These are phyloP conservation scores for Lepilemur ruficaudatus DNA, from an alignment of 2,797 vertebrate species.

Conservation along the genomic window DNA sequence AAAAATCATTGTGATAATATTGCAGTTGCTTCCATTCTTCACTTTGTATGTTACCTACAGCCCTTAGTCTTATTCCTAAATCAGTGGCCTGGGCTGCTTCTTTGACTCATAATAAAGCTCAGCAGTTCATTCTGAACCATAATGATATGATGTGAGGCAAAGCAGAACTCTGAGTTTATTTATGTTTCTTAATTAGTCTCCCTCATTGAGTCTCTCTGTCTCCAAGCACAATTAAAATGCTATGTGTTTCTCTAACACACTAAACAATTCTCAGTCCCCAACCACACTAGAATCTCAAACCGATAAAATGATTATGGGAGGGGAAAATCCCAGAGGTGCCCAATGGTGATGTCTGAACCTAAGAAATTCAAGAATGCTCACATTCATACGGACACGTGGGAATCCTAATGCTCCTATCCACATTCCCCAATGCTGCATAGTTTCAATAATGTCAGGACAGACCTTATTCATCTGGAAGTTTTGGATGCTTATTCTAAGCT, in stretches of 20 bases:
- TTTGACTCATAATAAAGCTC: conserved; percentile 9
- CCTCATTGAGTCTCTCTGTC: conserved; percentile 30
- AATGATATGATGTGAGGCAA: conserved; percentile 46
- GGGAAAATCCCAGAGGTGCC: neutral
- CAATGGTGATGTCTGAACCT: neutral
- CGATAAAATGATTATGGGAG: neutral
- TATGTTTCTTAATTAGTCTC: conserved; percentile 65
- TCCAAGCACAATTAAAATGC: conserved; percentile 59
- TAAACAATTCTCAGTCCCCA: neutral
- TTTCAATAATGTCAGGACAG: neutral
- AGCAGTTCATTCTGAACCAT: neutral
- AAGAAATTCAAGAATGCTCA: neutral
- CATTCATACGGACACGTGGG: rapidly evolving
- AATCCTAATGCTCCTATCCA: rapidly evolving
- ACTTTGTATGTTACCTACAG: neutral
- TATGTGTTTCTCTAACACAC: conserved; percentile 24
- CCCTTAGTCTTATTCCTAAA: neutral
- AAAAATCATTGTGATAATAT: neutral
- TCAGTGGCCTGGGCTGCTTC: neutral
- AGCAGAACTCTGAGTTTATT: conserved; percentile 54
- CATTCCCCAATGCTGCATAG: rapidly evolving
- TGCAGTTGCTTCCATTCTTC: neutral
- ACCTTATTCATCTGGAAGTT: neutral
- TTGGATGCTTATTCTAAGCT: neutral
- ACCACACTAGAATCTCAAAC: neutral